Conservation (phyloP, 1,140 invertebrate genomes). For the Trialeurodes vaporariorum region DNA sequence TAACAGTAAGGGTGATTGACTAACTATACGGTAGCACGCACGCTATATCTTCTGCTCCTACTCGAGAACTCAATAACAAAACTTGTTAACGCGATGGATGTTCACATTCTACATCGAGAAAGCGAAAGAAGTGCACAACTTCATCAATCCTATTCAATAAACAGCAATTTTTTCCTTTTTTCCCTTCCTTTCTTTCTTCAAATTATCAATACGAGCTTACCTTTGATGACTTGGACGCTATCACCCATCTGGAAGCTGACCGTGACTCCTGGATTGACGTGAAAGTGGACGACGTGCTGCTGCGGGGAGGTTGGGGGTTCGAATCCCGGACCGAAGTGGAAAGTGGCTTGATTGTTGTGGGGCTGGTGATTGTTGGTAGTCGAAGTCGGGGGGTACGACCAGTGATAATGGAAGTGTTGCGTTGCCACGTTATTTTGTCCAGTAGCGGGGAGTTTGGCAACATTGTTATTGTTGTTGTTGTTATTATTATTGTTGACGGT, state of each 20-base stretch:
- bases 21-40: no score
- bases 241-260: conserved; percentile 52
- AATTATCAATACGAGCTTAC: no score
- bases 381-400: conserved; percentile 26
- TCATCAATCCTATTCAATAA: no score
- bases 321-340: conserved; percentile 40
- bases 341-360: conserved; percentile 30
- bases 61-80: no score
- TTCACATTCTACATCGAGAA: no score
- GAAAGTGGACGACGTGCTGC: conserved; percentile 52
- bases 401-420: conserved; percentile 34
- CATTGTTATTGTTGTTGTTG: background rate
- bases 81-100: no score
- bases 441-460: background rate
- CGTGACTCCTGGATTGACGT: conserved; percentile 54
- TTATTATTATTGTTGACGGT: conserved; percentile 10
- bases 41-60: no score
- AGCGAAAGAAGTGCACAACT: no score
- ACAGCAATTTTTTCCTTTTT: no score
- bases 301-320: conserved; percentile 35
- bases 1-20: no score
- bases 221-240: conserved; percentile 50
- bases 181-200: no score
- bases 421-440: conserved; percentile 26
- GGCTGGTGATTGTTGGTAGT: conserved; percentile 14